These are phyloP conservation scores for Syngnathus rostellatus DNA, from an alignment of 2,797 vertebrate species.

Conservation along the genomic window DNA sequence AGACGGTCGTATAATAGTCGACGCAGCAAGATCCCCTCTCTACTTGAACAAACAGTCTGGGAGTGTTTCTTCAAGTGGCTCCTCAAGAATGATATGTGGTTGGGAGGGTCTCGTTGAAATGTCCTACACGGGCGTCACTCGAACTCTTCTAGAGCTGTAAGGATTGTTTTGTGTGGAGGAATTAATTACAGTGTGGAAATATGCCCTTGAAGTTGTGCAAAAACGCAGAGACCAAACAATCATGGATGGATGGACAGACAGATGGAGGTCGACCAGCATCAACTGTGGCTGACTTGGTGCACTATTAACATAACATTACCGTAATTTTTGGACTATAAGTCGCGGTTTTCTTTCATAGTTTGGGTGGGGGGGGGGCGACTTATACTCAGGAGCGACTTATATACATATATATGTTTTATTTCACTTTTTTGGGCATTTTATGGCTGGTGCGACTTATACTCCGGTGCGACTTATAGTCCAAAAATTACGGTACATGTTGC, in stretches of 20 bases:
- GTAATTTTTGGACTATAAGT: too few species aligned
- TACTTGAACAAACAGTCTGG: conserved; percentile 50
- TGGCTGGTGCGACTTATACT: too few species aligned
- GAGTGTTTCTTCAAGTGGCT: conserved; percentile 52
- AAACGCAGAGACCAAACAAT: not conserved
- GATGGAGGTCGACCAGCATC: not conserved
- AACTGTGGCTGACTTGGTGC: not conserved
- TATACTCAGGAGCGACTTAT: too few species aligned
- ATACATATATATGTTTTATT: too few species aligned
- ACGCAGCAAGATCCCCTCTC: conserved; percentile 40
- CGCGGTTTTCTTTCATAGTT: too few species aligned
- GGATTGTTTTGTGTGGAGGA: conserved; percentile 6
- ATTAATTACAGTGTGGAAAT: conserved; percentile 6
- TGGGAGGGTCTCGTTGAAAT: conserved; percentile 31
- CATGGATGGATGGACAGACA: not conserved
- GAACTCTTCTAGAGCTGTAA: conserved; percentile 4
- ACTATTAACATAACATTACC: not conserved
- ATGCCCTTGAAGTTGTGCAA: not conserved
- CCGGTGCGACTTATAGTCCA: too few species aligned
- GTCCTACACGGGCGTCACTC: conserved; percentile 11
- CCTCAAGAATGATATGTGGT: conserved; percentile 20
- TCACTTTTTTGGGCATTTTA: too few species aligned
- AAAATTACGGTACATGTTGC: too few species aligned
- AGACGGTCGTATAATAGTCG: conserved; percentile 49
- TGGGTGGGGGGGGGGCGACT: too few species aligned